phyloP scores from a whole-genome alignment of 1,140 invertebrate species.

The Drosophila funebris region DNA sequence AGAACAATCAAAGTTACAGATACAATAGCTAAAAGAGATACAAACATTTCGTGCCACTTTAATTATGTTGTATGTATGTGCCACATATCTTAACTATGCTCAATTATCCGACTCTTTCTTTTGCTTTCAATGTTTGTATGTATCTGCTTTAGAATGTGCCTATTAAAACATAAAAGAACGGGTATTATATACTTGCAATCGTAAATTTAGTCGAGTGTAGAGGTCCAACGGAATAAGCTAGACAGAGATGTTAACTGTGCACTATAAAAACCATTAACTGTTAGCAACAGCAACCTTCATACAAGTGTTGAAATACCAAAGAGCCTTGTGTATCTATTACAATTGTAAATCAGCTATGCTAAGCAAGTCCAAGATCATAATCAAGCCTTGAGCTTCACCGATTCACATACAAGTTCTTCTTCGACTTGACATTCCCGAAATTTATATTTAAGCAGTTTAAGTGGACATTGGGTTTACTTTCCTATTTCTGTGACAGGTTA shows the following conservation, averaged over 20 bases:
- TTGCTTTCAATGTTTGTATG: neutral
- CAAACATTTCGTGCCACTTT: slow-evolving; percentile 14
- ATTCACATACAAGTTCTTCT: neutral
- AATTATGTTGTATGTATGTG: slow-evolving; percentile 8
- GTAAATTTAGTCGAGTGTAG: slow-evolving; percentile 50
- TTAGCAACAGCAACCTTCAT: slow-evolving; percentile 25
- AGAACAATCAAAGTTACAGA: slow-evolving; percentile 20
- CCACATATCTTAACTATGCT: neutral
- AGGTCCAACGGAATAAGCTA: slow-evolving; percentile 14
- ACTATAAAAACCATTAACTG: slow-evolving; percentile 4
- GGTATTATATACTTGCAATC: neutral
- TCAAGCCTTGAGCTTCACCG: neutral
- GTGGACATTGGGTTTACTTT: slow-evolving; percentile 11
- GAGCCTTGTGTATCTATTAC: slow-evolving; percentile 7
- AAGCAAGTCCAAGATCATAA: slow-evolving; percentile 14
- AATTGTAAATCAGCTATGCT: slow-evolving; percentile 6
- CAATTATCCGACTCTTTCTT: slow-evolving; percentile 2
- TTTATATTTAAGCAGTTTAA: neutral
- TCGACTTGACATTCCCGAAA: neutral
- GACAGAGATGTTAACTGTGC: neutral
- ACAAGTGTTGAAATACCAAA: slow-evolving; percentile 29
- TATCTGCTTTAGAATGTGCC: neutral
- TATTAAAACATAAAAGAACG: slow-evolving; percentile 2
- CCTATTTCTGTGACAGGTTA: slow-evolving; percentile 7
- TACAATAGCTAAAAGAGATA: slow-evolving; percentile 34